phyloP scores from a whole-genome alignment of 1,140 invertebrate species.

The Heliconius himera region DNA sequence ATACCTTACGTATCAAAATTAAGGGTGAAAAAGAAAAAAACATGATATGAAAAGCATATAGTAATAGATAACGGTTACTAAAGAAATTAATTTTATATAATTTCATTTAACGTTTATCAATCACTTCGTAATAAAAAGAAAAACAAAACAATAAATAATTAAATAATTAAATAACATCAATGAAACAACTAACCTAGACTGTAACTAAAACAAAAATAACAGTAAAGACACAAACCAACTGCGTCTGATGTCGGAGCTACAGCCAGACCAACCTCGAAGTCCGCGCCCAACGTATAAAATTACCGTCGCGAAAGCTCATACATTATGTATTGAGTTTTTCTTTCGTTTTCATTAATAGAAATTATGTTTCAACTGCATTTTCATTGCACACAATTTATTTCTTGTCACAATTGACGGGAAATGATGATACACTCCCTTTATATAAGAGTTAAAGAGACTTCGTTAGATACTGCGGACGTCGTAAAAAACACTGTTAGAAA shows the following conservation, averaged over 20 bases:
- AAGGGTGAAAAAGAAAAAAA: too few species aligned
- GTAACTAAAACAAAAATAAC: too few species aligned
- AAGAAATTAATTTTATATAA: too few species aligned
- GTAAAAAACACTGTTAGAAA: not conserved
- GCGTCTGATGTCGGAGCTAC: not conserved
- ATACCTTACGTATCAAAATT: too few species aligned
- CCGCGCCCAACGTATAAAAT: slow-evolving; percentile 26
- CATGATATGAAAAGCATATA: too few species aligned
- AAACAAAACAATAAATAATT: not conserved
- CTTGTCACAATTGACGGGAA: slow-evolving; percentile 38
- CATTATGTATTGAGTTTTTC: slow-evolving; percentile 46
- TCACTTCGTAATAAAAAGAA: not conserved
- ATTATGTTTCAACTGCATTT: slow-evolving; percentile 42
- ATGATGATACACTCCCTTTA: slow-evolving; percentile 33
- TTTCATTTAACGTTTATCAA: too few species aligned
- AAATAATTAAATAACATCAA: not conserved
- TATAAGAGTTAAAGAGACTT: slow-evolving; percentile 1
- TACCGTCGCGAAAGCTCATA: slow-evolving; percentile 35
- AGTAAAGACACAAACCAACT: not conserved
- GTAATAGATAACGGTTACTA: too few species aligned
- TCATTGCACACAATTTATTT: slow-evolving; percentile 40
- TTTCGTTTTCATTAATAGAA: slow-evolving; percentile 39
- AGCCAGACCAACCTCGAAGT: not conserved
- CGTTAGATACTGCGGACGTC: slow-evolving; percentile 13
- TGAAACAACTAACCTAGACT: not conserved